These are phyloP conservation scores for Neomorphus geoffroyi DNA, from an alignment of 2,797 vertebrate species.

Conservation along the genomic window DNA sequence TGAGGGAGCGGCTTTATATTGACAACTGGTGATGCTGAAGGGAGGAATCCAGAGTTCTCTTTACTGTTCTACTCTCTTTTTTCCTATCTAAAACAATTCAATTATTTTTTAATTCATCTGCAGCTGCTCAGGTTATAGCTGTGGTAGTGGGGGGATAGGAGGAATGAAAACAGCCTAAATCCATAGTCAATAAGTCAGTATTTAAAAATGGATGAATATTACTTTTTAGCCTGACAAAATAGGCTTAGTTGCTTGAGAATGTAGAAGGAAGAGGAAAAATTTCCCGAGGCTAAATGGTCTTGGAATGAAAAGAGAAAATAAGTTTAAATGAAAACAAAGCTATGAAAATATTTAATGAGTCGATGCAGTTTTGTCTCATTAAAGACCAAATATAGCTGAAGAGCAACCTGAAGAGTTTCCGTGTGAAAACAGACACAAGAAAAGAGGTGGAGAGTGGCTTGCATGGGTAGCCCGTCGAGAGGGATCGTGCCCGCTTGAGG, in stretches of 20 bases:
- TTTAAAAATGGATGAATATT: slow-evolving; percentile 57
- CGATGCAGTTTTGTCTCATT: neutral
- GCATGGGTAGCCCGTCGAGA: neutral
- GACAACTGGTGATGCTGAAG: neutral
- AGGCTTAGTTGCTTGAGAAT: neutral
- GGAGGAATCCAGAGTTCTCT: slow-evolving; percentile 25
- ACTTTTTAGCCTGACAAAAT: slow-evolving; percentile 4
- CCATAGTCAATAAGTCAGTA: slow-evolving; percentile 15
- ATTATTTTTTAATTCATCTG: slow-evolving; percentile 67
- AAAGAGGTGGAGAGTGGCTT: neutral
- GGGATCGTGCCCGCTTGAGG: neutral
- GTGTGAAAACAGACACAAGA: neutral
- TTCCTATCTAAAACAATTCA: slow-evolving; percentile 13
- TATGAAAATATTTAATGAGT: neutral
- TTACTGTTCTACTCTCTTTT: neutral
- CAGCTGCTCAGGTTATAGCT: slow-evolving; percentile 46
- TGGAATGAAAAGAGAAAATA: slow-evolving; percentile 38
- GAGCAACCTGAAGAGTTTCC: neutral
- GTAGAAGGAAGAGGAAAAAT: neutral
- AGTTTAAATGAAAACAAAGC: slow-evolving; percentile 24
- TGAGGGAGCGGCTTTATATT: slow-evolving; percentile 13
- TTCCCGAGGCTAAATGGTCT: slow-evolving; percentile 29
- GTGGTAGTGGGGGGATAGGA: neutral
- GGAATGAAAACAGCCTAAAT: slow-evolving; percentile 15
- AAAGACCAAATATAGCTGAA: neutral